These are phyloP conservation scores for Cyrtonyx montezumae DNA, from an alignment of 2,113 vertebrate genomes.

Conservation along the genomic window DNA sequence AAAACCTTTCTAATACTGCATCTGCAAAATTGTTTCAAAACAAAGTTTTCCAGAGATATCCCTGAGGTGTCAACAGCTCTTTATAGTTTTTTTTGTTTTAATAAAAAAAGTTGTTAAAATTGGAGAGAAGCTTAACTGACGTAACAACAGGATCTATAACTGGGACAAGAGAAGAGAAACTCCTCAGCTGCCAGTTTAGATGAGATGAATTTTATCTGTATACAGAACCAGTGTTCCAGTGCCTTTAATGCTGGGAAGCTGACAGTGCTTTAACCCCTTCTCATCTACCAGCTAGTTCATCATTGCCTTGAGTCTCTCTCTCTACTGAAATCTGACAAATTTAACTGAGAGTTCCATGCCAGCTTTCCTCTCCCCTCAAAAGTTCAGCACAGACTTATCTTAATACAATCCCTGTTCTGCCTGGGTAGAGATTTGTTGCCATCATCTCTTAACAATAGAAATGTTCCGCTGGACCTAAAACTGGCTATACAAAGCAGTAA, in stretches of 20 bases:
- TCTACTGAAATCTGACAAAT: not conserved
- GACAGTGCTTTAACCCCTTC: not conserved
- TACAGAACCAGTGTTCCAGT: not conserved
- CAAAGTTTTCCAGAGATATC: slow-evolving; percentile 42
- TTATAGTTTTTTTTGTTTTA: not conserved
- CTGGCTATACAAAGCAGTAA: not conserved
- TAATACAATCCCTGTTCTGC: not conserved
- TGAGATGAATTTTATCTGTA: not conserved
- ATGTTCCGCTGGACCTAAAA: not conserved
- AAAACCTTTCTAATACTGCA: not conserved
- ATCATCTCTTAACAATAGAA: not conserved
- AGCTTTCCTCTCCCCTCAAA: not conserved
- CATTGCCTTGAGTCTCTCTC: not conserved
- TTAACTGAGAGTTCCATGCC: not conserved
- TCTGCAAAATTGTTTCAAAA: slow-evolving; percentile 56
- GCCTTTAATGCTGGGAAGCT: not conserved
- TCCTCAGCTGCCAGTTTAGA: not conserved
- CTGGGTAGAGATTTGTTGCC: not conserved
- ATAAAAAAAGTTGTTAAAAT: slow-evolving; percentile 18
- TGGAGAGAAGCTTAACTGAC: slow-evolving; percentile 14
- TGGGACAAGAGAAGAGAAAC: slow-evolving; percentile 12
- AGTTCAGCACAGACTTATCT: rapidly evolving
- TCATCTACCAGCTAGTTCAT: not conserved
- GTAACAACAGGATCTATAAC: slow-evolving; percentile 1
- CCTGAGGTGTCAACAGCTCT: slow-evolving; percentile 48